Evolutionary conservation across 2,888 invertebrate species (phyloP).

Genomic region (Cosmopolites sordidus): DNA sequence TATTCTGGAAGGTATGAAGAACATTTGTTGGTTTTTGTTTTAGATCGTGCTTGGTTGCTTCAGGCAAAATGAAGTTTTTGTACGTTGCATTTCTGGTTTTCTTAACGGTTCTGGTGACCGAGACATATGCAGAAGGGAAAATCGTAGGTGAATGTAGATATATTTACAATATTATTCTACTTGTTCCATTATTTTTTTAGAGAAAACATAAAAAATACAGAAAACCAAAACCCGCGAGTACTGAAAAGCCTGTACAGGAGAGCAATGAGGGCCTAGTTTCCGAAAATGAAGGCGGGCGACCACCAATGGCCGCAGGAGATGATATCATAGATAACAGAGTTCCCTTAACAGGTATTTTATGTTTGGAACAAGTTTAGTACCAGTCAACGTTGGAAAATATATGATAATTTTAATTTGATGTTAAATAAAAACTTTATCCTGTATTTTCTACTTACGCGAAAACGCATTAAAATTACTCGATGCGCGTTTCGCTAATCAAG

Average conservation of each 20-base stretch:
- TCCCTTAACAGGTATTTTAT: conserved; percentile 38
- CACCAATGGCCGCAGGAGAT: conserved; percentile 27
- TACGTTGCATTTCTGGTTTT: conserved; percentile 33
- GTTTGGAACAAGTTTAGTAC: too few relatives aligned
- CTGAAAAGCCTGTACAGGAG: conserved; percentile 12
- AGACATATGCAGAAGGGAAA: conserved; percentile 35
- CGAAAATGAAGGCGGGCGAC: conserved; percentile 29
- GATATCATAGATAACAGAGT: conserved; percentile 40
- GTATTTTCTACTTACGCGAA: too few relatives aligned
- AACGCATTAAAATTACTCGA: too few relatives aligned
- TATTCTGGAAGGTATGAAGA: too few relatives aligned
- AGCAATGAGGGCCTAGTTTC: conserved; percentile 4
- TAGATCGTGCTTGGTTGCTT: conserved; percentile 20
- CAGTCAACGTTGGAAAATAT: too few relatives aligned
- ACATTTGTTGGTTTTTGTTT: conserved; percentile 14
- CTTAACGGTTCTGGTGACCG: conserved; percentile 33
- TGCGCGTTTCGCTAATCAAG: too few relatives aligned
- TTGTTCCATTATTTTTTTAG: conserved; percentile 30
- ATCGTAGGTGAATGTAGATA: conserved; percentile 33
- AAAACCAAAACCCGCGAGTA: conserved; percentile 33
- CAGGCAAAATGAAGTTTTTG: conserved; percentile 39
- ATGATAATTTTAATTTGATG: too few relatives aligned
- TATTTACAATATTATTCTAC: conserved; percentile 3
- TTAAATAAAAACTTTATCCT: too few relatives aligned
- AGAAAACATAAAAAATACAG: conserved; percentile 42